Conservation (phyloP, 2,888 invertebrate species). For the Disparrhopalites patrizii region DNA sequence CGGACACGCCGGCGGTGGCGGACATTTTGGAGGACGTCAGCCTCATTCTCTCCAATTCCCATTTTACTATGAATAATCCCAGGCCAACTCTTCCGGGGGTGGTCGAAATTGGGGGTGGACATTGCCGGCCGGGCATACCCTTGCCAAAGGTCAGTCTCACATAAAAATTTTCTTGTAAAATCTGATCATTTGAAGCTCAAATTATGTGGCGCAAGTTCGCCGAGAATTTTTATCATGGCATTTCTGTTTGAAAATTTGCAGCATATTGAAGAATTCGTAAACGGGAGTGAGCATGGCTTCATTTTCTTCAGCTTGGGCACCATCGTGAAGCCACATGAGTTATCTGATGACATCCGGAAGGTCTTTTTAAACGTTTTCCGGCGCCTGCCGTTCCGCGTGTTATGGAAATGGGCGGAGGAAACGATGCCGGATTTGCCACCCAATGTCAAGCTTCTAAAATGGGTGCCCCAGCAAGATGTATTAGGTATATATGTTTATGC, state of each 20-base stretch:
- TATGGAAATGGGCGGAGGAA: background rate
- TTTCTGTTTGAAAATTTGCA: too few relatives aligned
- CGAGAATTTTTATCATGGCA: too few relatives aligned
- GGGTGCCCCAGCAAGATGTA: constrained; percentile 1
- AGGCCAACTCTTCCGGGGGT: constrained; percentile 46
- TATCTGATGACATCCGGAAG: background rate
- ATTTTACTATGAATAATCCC: constrained; percentile 41
- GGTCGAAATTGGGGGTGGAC: constrained; percentile 48
- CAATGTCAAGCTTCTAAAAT: constrained; percentile 1
- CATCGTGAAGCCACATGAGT: background rate
- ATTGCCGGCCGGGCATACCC: constrained; percentile 44
- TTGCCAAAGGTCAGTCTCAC: constrained; percentile 48
- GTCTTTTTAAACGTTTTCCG: background rate
- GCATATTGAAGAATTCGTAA: background rate
- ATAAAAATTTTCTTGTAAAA: too few relatives aligned
- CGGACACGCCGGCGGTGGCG: constrained; percentile 31
- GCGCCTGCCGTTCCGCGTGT: background rate
- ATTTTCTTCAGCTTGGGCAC: background rate
- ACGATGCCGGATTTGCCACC: background rate
- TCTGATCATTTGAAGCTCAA: too few relatives aligned
- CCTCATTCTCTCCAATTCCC: constrained; percentile 46
- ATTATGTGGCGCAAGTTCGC: too few relatives aligned
- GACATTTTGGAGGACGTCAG: constrained; percentile 44
- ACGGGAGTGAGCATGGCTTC: background rate
- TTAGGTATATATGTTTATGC: background rate